Evolutionary conservation across 2,888 invertebrate genomes (phyloP).

Genomic region (Chrysolina americana): DNA sequence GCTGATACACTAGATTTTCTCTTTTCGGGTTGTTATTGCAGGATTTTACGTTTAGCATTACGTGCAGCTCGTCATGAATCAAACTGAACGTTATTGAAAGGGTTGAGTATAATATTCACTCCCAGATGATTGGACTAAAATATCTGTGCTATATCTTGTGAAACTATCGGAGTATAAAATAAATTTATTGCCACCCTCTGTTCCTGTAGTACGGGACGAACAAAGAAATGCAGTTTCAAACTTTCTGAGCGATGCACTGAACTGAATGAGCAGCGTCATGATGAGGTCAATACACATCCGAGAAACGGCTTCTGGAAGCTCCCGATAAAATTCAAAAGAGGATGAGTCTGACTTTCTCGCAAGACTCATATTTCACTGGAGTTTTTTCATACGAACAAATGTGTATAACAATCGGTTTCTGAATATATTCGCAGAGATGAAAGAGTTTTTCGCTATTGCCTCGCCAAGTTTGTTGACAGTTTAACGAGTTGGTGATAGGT

Average conservation of each 20-base stretch:
- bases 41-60: no score
- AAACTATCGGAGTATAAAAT: not conserved
- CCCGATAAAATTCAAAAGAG: conserved; percentile 11
- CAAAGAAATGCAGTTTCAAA: conserved; percentile 17
- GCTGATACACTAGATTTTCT: no score
- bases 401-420: not conserved
- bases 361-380: conserved; percentile 3
- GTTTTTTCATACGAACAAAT: not conserved
- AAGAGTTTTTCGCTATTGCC: not conserved
- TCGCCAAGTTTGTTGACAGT: not conserved
- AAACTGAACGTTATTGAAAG: no score
- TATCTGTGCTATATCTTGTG: no score
- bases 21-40: no score
- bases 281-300: conserved; percentile 8
- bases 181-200: not conserved
- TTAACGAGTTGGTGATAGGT: not conserved
- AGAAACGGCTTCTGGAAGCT: not conserved
- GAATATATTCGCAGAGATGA: not conserved
- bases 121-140: no score
- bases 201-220: conserved; percentile 5
- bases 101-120: no score
- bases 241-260: conserved; percentile 4
- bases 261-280: conserved; percentile 12
- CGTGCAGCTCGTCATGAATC: no score
- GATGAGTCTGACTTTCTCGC: conserved; percentile 7